Base-by-base conservation (phyloP, 2,888 invertebrate species). In the Pachliopta kotzebuea region DNA sequence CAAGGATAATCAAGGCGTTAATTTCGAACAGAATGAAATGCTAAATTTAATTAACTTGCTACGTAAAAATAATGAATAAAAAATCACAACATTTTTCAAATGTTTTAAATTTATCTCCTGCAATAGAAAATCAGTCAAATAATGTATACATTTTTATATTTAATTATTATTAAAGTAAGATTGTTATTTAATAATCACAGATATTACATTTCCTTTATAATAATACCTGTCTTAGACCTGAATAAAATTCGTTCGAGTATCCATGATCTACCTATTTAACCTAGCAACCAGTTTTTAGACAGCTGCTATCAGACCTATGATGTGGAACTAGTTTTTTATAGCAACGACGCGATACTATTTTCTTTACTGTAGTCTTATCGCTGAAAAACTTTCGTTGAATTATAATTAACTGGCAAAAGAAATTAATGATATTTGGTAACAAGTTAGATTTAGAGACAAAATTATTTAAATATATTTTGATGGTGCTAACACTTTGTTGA, bases 221-320 rank as follows among this genome's bases (percentile, higher is more conserved):
- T 4, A 18, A 42, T 4, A 21, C 20, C 20, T 4, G 3, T 21
- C 9, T 7, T 52, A 52, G n/a, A 21, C 9, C 50, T 23, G 11
- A 23, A 52, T 14, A 21, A n/a, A n/a, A 21, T n/a, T 52, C 21
- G 11, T 52, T 52, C 21, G 14, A 2, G 50, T 52, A 52, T 52
- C 50, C 14, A n/a, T 52, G 21, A 52, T 23, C 21, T 52, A 23
- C 21, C 50, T 52, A 21, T 23, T 52, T 45, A 20, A 26, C 29
- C 26, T 31, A 4, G 21, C 8, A 52, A 59, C 59, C 50, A 31
- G 59, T 59, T 59, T 49, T 59, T 52, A 52, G 31, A 31, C 52
- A 8, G 26, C 23, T 59, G 59, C 29, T 52, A 59, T 52, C 45
- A 45, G 21, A 52, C 50, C 21, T 52, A 21, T 11, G 23, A 52